phyloP scores from a whole-genome alignment of 2,113 vertebrate genomes.

The pig (Sus scrofa) region T2T-Sscrofa CM000821.6:53697001-53697500 shows the following conservation, averaged over 20 bases:
- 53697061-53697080: conserved; percentile 87
- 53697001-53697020: conserved; percentile 74
- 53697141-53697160: conserved; percentile 90
- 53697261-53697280: conserved; percentile 97
- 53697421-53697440: not conserved
- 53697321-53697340: conserved; percentile 95
- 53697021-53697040: conserved; percentile 80
- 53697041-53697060: conserved; percentile 78
- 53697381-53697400: conserved; percentile 64
- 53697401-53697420: conserved; percentile 26
- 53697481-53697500: not conserved
- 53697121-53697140: conserved; percentile 88
- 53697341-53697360: conserved; percentile 87
- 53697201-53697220: conserved; percentile 86
- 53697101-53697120: conserved; percentile 88
- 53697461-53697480: conserved; percentile 1
- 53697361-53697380: conserved; percentile 77
- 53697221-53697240: conserved; percentile 86
- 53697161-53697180: conserved; percentile 93
- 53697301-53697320: conserved; percentile 99
- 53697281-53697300: conserved; percentile 96
- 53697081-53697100: conserved; percentile 90
- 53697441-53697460: conserved; percentile 8
- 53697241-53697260: conserved; percentile 96
- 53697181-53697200: conserved; percentile 91